Evolutionary conservation across 2,113 vertebrate species (phyloP), one percentile per base, ranked within the genome.

Genomic region (Nesogale talazaci): DNA sequence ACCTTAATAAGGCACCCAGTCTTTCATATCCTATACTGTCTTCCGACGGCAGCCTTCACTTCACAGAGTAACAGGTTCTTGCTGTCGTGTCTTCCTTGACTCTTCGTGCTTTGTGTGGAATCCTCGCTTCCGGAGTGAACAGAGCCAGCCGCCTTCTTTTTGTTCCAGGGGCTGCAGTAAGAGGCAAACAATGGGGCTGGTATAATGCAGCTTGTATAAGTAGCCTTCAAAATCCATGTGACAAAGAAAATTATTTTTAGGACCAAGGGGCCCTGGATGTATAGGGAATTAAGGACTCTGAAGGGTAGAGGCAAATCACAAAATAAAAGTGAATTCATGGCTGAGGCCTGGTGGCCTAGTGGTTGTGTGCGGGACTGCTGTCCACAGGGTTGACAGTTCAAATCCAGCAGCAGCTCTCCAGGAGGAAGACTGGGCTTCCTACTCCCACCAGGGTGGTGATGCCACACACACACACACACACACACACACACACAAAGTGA

Each of bases 201-300:
- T n/a, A 57, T 83, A 83, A 72, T 84, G 6, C 72, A n/a, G 40
- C 67, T 94, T 92, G 3, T 83, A 46, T 74, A 82, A 92, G 70
- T 74, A 89, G 40, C 63, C 89, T 25, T 86, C 91, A 84, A 80
- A 91, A 72, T 84, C 78, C 36, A 84, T 1, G 9, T 89, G 16
- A 86, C 93, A 31, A 25, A 52, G 67, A 91, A 95, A 80, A 83
- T 93, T 89, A 75, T 87, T 91, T 89, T n/a, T 84, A 19, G 61
- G 25, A 89, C 19, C 31, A 93, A 74, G 81, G 74, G 69, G 84
- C 34, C 10, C 31, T 91, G 29, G 78, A 46, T 61, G 17, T 42
- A 72, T 29, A 63, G 78, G 56, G 78, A 3, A 22, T 14, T 12
- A 52, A 52, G 46, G 46, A 52, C 9, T 52, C 46, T 52, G 20